Base-by-base conservation (phyloP, 2,888 invertebrate genomes). In the Lasioglossum zephyrum region DNA sequence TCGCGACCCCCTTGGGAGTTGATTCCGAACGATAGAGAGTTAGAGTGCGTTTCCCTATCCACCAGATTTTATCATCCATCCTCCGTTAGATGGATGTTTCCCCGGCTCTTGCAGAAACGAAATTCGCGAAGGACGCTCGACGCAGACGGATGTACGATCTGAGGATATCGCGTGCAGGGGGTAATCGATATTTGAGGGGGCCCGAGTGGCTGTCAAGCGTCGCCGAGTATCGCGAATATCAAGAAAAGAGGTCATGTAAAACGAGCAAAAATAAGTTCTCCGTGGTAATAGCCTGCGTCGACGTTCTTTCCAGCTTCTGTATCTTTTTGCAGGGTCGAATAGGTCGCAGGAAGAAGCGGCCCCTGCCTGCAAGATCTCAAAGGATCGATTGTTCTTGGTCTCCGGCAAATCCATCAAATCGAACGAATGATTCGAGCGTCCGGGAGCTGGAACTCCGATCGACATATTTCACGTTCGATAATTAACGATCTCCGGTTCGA, bases 161-260 rank as follows among this genome's bases (percentile, higher is more conserved):
- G 16, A 8, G 49, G 11, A 47, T 69, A 74, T 18, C 49, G 66
- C 5, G 36, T 47, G 63, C 63, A 63, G 49, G 18, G n/a, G 49
- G 73, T 77, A 84, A 82, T 81, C 81, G 84, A 84, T 84, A 81
- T 81, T 81, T 41, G 69, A 74, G 69, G 26, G 69, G 57, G 57
- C 57, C 57, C 22, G 39, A 81, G 77, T 77, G 69, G 36, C 26
- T 73, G 82, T 77, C 77, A 44, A 69, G 69, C 73, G 41, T 39
- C 76, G 18, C 44, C 11, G 44, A 57, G 44, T 53, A 44, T 72
- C 36, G 26, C 44, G 18, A 44, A 49, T 44, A 73, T 36, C 53
- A 11, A 57, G 41, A 74, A 82, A 74, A 22, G 73, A 18, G 73
- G 72, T 73, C 80, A 66, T 49, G 75, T 49, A 69, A 31, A 53